Evolutionary conservation across 2,113 vertebrate genomes (phyloP).

Genomic region (Poecilia latipinna): DNA sequence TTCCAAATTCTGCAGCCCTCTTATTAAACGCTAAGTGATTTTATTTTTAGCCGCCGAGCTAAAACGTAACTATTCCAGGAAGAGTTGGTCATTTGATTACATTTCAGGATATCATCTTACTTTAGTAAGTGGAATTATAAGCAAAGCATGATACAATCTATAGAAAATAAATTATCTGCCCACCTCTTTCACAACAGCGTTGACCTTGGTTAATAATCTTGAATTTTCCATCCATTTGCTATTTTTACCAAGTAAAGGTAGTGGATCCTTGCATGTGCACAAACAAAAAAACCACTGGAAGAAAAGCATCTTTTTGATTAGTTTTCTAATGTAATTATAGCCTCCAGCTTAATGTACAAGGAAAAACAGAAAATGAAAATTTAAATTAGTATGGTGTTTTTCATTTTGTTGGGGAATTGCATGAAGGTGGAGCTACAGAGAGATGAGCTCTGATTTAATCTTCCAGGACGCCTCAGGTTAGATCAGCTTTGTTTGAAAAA

Average conservation of each 20-base stretch:
- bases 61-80: slow-evolving; percentile 26
- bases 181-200: not conserved
- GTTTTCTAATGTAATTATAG: not conserved
- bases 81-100: slow-evolving; percentile 16
- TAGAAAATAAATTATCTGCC: not conserved
- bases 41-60: slow-evolving; percentile 16
- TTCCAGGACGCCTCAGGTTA: not conserved
- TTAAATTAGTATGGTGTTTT: not conserved
- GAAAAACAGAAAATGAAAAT: not conserved
- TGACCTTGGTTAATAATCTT: not conserved
- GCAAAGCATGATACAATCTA: not conserved
- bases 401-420: not conserved
- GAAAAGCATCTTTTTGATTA: not conserved
- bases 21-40: slow-evolving; percentile 3
- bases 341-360: not conserved
- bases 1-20: not conserved
- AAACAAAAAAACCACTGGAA: not conserved
- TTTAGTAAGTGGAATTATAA: slow-evolving; percentile 14
- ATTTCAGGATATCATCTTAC: not conserved
- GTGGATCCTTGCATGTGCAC: not conserved
- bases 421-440: not conserved
- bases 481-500: slow-evolving; percentile 33
- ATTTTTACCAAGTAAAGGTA: not conserved
- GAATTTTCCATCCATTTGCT: not conserved
- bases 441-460: not conserved